A percentile compares a stretch with the other conserved stretches of the same genome.
Conservation (phyloP, 2,797 vertebrate genomes). For the Knipowitschia caucasica region DNA sequence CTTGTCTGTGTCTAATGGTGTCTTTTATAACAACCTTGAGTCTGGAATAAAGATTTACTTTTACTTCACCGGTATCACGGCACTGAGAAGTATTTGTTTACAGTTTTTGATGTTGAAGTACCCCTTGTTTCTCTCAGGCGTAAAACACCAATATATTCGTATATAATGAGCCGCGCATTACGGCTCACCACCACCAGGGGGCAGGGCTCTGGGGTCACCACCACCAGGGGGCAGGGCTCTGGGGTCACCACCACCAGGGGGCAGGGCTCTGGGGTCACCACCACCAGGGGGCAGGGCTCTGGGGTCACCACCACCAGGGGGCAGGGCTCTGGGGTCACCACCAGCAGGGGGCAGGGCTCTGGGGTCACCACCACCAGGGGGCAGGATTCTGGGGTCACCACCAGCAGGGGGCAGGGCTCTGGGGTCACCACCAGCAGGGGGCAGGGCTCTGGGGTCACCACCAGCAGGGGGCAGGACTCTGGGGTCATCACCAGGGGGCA, state of each 20-base stretch:
- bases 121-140: slow-evolving; percentile 16
- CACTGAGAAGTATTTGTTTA: neutral
- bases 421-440: slow-evolving; percentile 45
- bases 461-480: slow-evolving; percentile 31
- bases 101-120: slow-evolving; percentile 16
- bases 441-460: slow-evolving; percentile 50
- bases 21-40: too few relatives aligned
- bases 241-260: slow-evolving; percentile 45
- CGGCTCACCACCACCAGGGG: slow-evolving; percentile 47
- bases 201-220: slow-evolving; percentile 50
- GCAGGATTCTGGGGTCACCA: slow-evolving; percentile 50
- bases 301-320: slow-evolving; percentile 45
- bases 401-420: slow-evolving; percentile 31
- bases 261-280: slow-evolving; percentile 50
- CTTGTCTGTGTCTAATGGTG: too few relatives aligned
- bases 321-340: slow-evolving; percentile 50
- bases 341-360: slow-evolving; percentile 31
- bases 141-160: slow-evolving; percentile 45
- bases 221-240: slow-evolving; percentile 31
- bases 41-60: too few relatives aligned
- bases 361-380: slow-evolving; percentile 45
- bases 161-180: slow-evolving; percentile 53
- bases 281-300: slow-evolving; percentile 31
- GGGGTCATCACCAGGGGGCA: slow-evolving; percentile 31
- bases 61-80: too few relatives aligned